phyloP scores from a whole-genome alignment of 2,797 vertebrate genomes.

The Leuciscus waleckii region DNA sequence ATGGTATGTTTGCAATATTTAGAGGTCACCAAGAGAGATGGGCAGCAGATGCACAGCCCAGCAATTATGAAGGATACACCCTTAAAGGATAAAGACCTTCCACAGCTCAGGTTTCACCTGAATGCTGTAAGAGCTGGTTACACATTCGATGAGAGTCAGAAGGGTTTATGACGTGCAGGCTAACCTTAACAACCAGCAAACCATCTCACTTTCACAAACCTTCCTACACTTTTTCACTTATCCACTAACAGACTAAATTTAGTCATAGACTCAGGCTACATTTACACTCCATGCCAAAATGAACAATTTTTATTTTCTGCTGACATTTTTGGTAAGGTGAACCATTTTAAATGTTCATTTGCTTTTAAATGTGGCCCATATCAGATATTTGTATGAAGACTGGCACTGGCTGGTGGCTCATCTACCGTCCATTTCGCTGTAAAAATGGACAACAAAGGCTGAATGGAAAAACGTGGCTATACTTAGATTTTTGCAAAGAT shows the following conservation, averaged over 20 bases:
- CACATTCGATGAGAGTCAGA: neutral
- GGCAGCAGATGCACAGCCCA: neutral
- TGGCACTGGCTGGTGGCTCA: neutral
- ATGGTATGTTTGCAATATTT: slow-evolving; percentile 5
- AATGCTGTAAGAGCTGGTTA: neutral
- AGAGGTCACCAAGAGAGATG: slow-evolving; percentile 10
- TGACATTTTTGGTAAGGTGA: no score
- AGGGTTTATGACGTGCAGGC: neutral
- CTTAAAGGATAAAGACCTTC: slow-evolving; percentile 5
- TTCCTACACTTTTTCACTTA: neutral
- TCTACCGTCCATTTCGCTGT: neutral
- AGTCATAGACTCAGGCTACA: neutral
- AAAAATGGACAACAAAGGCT: neutral
- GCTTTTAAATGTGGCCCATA: neutral
- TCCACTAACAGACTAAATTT: neutral
- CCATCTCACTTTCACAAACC: neutral
- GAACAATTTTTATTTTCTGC: neutral
- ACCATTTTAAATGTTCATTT: no score
- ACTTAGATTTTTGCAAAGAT: no score
- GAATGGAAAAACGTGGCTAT: neutral
- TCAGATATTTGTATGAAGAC: neutral
- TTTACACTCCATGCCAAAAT: neutral
- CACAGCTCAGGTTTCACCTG: neutral
- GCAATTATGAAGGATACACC: slow-evolving; percentile 34
- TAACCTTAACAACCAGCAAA: slow-evolving; percentile 4